These are phyloP conservation scores for Falco rusticolus DNA, from an alignment of 2,797 vertebrate species.

Conservation along the genomic window DNA sequence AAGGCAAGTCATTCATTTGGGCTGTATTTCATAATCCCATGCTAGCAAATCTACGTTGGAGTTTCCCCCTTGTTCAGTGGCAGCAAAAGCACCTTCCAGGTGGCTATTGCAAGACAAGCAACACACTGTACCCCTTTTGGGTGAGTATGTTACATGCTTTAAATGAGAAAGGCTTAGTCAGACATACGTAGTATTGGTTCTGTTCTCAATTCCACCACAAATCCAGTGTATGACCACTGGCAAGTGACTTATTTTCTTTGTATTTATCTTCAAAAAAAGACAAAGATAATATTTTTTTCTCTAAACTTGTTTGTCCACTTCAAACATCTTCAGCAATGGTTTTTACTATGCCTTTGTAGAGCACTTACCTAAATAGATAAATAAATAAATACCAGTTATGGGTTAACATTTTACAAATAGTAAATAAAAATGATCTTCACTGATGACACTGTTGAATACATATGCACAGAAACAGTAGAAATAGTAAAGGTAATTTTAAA, in stretches of 20 bases:
- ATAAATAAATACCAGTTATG: neutral
- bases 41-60: neutral
- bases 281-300: neutral
- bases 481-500: constrained; percentile 29
- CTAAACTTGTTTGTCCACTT: neutral
- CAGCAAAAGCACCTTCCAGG: neutral
- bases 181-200: neutral
- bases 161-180: neutral
- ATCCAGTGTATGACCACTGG: neutral
- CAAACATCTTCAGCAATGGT: neutral
- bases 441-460: neutral
- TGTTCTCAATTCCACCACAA: neutral
- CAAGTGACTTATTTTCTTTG: neutral
- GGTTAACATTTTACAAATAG: neutral
- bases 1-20: neutral
- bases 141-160: neutral
- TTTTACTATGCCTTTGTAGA: neutral
- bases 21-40: neutral
- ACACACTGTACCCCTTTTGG: neutral
- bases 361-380: neutral
- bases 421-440: neutral
- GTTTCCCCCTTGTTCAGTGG: neutral
- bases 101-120: neutral
- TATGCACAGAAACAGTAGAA: neutral
- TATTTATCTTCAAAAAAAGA: neutral